Percentiles rank a stretch among this genome's conserved stretches.
Conservation (phyloP, 2,113 vertebrate species). For the Zosterops borbonicus region DNA sequence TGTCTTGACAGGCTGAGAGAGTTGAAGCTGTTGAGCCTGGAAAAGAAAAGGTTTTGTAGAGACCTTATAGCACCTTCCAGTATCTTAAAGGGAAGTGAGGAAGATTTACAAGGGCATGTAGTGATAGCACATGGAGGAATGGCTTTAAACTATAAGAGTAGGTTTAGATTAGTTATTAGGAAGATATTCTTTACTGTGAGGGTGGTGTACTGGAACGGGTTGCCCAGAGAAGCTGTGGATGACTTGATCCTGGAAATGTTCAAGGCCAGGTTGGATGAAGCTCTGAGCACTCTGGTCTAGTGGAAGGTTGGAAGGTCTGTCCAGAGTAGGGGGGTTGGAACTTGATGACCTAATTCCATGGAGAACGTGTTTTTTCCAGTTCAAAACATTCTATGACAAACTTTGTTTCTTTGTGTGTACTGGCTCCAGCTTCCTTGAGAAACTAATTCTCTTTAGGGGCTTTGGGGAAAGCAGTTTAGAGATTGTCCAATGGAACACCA, state of each 20-base stretch:
- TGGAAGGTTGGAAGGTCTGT: not conserved
- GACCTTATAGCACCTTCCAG: not conserved
- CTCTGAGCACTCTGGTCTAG: not conserved
- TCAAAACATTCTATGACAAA: not conserved
- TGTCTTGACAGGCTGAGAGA: not conserved
- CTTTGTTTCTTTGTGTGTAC: not conserved
- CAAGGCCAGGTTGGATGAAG: not conserved
- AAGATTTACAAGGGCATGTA: not conserved
- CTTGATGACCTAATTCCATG: not conserved
- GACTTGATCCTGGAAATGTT: not conserved
- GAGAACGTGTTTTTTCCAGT: not conserved
- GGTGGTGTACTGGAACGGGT: accelerated
- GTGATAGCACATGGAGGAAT: not conserved
- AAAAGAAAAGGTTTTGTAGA: not conserved
- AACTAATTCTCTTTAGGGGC: not conserved
- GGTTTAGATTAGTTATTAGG: not conserved
- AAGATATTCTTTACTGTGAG: not conserved
- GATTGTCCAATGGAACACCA: not conserved
- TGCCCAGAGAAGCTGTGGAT: not conserved
- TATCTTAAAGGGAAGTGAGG: not conserved
- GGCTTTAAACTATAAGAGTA: not conserved
- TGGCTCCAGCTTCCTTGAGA: not conserved
- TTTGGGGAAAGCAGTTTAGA: not conserved
- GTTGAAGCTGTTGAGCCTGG: not conserved
- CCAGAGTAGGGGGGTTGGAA: not conserved